phyloP scores from a whole-genome alignment of 2,797 vertebrate genomes.

The Odontamblyopus lacepedii region DNA sequence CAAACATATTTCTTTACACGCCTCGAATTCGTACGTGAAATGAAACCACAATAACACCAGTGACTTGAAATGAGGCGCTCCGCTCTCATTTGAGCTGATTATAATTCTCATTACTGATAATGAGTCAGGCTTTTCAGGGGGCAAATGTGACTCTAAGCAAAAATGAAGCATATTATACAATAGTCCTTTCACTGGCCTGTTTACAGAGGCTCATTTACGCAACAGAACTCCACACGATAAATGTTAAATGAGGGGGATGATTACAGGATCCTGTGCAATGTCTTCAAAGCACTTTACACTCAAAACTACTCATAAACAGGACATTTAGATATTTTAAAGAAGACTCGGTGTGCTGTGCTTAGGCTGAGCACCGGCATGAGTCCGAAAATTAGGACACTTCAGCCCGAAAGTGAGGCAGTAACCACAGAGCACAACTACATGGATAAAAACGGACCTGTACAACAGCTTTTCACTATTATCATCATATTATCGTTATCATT shows the following conservation, averaged over 20 bases:
- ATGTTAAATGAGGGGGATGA: background rate
- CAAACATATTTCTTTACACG: too few species aligned
- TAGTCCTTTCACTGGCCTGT: background rate
- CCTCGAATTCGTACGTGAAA: background rate
- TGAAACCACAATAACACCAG: background rate
- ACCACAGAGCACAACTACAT: too few species aligned
- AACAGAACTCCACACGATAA: background rate
- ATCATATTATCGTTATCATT: too few species aligned
- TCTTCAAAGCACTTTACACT: background rate
- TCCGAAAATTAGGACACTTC: too few species aligned
- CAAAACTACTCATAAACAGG: background rate
- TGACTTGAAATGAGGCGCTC: background rate
- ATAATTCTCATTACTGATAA: background rate
- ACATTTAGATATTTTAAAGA: background rate
- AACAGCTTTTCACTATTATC: too few species aligned
- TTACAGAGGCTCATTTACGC: background rate
- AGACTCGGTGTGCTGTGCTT: too few species aligned
- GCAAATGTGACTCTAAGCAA: background rate
- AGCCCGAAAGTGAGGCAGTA: too few species aligned
- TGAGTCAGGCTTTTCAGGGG: background rate
- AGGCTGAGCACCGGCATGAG: too few species aligned
- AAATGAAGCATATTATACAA: too few species aligned
- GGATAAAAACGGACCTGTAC: too few species aligned
- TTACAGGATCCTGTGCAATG: background rate
- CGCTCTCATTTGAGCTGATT: background rate